Evolutionary conservation across 2,797 vertebrate genomes (phyloP), one percentile per base, ranked within the genome.

Genomic region (Karalla daura): DNA sequence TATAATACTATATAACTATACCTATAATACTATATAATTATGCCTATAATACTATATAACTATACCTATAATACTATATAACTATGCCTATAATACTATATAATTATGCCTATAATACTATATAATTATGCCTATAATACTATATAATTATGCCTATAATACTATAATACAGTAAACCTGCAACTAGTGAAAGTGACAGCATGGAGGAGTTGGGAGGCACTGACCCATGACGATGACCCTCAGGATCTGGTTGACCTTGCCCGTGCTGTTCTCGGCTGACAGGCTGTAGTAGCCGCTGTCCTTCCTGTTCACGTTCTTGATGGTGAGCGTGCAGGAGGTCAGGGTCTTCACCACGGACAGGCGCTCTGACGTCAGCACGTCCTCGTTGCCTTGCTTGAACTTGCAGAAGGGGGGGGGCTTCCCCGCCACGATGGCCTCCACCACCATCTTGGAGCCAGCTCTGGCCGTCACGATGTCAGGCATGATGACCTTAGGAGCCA

Each of bases 271-370:
- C 91, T 97, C 96, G 40, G 95, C 97, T n/a, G 93, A 94, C 63
- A 99, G 91, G 74, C 94, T 96, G 30, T 97, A 99, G 90, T 96
- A 99, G 35, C 96, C 96, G 18, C 96, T 96, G 85, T 99, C 98
- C 63, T 91, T 94, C 72, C 98, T 95, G 18, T 85, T 94, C 30
- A 96, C 95, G 15, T 99, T 95, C 85, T 99, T 99, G 70, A 99
- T 95, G 20, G 95, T 95, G 13, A 99, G 93, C 17, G 95, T 83
- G 63, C 93, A 96, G 74, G 95, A 93, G 7, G 84, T 94, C 36
- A 94, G 91, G 20, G 95, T 92, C 90, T 98, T 99, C 56, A 96
- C 89, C 1, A 99, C 90, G 0, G 93, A 94, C 75, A 98, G 92
- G 33, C 97, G 96, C 70, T 98, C 95, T 17, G 98, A 99, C 24